phyloP scores from a whole-genome alignment of 2,888 invertebrate genomes.

The Volucella inflata region DNA sequence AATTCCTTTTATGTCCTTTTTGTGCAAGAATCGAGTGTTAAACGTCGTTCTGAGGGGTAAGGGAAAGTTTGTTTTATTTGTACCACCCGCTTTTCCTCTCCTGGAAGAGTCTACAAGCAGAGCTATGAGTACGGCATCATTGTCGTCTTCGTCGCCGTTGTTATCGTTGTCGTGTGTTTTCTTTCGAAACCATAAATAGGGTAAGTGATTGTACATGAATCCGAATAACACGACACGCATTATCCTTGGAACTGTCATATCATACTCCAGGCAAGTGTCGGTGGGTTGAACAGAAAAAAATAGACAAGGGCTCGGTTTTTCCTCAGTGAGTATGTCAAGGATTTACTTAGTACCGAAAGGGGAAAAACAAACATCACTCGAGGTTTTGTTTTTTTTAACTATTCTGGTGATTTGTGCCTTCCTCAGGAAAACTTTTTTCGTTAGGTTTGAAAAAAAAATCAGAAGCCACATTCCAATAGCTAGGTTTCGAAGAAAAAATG shows the following conservation, averaged over 20 bases:
- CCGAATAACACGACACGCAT: slow-evolving; percentile 28
- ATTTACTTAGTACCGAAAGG: slow-evolving; percentile 14
- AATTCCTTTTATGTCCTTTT: slow-evolving; percentile 65
- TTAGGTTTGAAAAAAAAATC: too few relatives aligned
- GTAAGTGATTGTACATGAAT: slow-evolving; percentile 62
- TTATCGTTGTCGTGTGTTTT: slow-evolving; percentile 5
- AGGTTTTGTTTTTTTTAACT: too few relatives aligned
- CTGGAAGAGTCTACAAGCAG: neutral
- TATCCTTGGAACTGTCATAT: slow-evolving; percentile 50
- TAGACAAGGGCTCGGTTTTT: neutral
- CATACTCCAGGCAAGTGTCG: slow-evolving; percentile 49
- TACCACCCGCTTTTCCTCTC: slow-evolving; percentile 1
- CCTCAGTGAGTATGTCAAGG: slow-evolving; percentile 33
- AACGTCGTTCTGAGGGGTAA: slow-evolving; percentile 44
- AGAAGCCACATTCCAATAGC: too few relatives aligned
- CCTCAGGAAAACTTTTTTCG: too few relatives aligned
- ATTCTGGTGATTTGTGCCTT: too few relatives aligned
- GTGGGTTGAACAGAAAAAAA: neutral
- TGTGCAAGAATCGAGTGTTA: slow-evolving; percentile 70
- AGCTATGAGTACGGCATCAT: neutral
- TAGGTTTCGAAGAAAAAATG: too few relatives aligned
- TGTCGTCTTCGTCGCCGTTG: slow-evolving; percentile 18
- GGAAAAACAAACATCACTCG: neutral
- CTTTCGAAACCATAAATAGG: slow-evolving; percentile 35
- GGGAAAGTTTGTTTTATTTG: slow-evolving; percentile 13